These are phyloP conservation scores for Cyprinella venusta DNA, from an alignment of 2,797 vertebrate genomes.

Conservation along the genomic window DNA sequence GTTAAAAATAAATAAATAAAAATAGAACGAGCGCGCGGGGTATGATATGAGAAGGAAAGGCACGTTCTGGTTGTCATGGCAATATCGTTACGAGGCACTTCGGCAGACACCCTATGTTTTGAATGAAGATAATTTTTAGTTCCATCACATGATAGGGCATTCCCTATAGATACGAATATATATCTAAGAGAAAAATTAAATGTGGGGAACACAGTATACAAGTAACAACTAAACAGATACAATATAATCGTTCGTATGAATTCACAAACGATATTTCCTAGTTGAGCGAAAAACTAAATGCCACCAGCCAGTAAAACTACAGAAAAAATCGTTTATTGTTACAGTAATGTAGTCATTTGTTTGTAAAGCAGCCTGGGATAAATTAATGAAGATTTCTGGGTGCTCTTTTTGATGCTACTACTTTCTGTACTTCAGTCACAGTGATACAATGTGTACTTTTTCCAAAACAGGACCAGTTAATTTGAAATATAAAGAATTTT, in stretches of 20 bases:
- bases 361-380: slow-evolving; percentile 40
- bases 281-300: neutral
- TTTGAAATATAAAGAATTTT: slow-evolving; percentile 47
- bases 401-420: slow-evolving; percentile 34
- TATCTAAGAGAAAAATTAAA: neutral
- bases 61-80: slow-evolving; percentile 47
- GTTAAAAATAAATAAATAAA: slow-evolving; percentile 1
- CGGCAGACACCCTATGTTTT: neutral
- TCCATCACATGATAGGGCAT: neutral
- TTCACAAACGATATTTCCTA: neutral
- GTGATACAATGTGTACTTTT: slow-evolving; percentile 35
- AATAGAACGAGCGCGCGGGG: slow-evolving; percentile 6
- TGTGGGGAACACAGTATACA: neutral
- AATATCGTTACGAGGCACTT: slow-evolving; percentile 5
- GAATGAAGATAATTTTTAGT: slow-evolving; percentile 6
- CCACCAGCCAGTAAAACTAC: neutral
- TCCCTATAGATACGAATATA: neutral
- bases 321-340: slow-evolving; percentile 46
- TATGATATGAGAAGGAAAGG: slow-evolving; percentile 7
- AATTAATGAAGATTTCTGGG: slow-evolving; percentile 14
- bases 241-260: neutral
- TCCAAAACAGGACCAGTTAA: slow-evolving; percentile 51
- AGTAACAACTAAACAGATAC: neutral
- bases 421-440: slow-evolving; percentile 56
- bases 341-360: slow-evolving; percentile 33